phyloP scores from a whole-genome alignment of 2,888 invertebrate species.

The Pollenia amentaria region DNA sequence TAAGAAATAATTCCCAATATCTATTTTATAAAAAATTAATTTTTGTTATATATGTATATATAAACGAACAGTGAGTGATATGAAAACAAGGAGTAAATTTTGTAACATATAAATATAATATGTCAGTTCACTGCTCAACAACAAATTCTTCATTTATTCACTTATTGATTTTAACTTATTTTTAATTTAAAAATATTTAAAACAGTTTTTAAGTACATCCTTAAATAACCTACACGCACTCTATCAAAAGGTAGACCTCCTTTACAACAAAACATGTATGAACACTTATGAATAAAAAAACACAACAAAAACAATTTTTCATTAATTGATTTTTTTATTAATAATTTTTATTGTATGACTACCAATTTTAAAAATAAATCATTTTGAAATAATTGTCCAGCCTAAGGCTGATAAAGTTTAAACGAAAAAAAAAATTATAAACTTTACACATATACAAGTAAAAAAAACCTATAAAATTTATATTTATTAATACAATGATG shows the following conservation, averaged over 20 bases:
- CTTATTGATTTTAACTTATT: background rate
- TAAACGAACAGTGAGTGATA: too few relatives aligned
- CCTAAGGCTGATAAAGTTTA: conserved; percentile 40
- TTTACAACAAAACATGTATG: conserved; percentile 8
- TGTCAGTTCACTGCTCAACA: too few relatives aligned
- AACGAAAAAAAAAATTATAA: conserved; percentile 28
- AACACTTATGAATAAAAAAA: background rate
- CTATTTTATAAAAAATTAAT: too few relatives aligned
- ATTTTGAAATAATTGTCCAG: conserved; percentile 58
- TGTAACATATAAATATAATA: too few relatives aligned
- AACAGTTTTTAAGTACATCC: background rate
- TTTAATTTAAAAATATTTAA: too few relatives aligned
- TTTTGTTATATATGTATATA: too few relatives aligned
- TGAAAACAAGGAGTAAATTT: too few relatives aligned
- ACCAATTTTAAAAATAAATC: conserved; percentile 53
- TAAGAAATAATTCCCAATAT: too few relatives aligned
- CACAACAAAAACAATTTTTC: conserved; percentile 9
- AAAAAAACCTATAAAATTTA: conserved; percentile 15
- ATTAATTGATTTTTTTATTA: conserved; percentile 57
- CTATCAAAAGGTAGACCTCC: background rate
- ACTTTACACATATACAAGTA: conserved; percentile 21
- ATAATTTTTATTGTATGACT: conserved; percentile 14
- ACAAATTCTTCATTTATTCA: too few relatives aligned
- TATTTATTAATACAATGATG: conserved; percentile 36
- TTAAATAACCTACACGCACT: conserved; percentile 16